Conservation (phyloP, 2,113 vertebrate species). For the Nettapus auritus region DNA sequence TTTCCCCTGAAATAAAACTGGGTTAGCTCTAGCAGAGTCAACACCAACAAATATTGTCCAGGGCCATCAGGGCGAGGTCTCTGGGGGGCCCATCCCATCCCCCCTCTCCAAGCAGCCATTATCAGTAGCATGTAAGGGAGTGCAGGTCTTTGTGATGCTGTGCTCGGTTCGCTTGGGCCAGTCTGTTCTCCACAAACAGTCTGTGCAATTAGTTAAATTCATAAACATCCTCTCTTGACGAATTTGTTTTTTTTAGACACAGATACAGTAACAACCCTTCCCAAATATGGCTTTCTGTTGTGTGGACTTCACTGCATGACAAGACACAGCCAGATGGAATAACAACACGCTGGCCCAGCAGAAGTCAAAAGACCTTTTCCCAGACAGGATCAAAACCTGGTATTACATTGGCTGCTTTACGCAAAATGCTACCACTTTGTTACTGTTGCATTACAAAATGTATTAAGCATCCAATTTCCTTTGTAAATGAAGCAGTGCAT, state of each 20-base stretch:
- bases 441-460: not conserved
- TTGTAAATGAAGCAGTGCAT: constrained; percentile 35
- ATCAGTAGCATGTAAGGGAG: not conserved
- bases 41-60: not conserved
- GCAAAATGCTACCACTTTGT: not conserved
- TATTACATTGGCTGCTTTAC: not conserved
- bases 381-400: not conserved
- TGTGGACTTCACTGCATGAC: not conserved
- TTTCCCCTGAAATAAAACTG: not conserved
- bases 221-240: not conserved
- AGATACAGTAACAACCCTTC: not conserved
- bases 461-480: constrained; percentile 15
- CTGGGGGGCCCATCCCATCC: not conserved
- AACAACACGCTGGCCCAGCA: not conserved
- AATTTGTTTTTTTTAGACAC: not conserved
- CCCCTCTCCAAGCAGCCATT: not conserved
- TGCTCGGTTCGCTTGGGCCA: not conserved
- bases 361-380: not conserved
- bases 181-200: not conserved
- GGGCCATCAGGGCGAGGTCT: not conserved
- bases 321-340: not conserved
- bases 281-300: not conserved
- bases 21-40: not conserved
- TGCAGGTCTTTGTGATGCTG: not conserved
- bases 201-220: not conserved